Conservation (phyloP, 2,113 vertebrate genomes). For the Catagonus wagneri region DNA sequence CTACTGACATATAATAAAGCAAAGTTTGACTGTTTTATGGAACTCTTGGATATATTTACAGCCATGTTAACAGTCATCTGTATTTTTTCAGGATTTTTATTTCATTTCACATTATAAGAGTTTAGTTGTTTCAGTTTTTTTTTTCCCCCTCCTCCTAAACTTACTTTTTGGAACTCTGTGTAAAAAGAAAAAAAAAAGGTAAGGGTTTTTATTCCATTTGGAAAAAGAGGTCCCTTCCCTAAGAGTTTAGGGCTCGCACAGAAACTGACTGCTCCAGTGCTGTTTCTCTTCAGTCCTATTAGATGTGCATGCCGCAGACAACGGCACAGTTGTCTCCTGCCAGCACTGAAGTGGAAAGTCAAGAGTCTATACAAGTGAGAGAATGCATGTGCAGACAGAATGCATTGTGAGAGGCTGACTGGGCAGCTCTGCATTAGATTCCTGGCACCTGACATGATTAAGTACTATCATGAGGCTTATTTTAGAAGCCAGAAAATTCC, state of each 20-base stretch:
- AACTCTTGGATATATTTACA: constrained; percentile 86
- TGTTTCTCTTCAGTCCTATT: not conserved
- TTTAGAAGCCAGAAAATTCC: not conserved
- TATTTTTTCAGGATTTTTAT: constrained; percentile 77
- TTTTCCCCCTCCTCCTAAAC: constrained; percentile 13
- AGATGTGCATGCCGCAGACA: not conserved
- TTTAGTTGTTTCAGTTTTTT: constrained; percentile 55
- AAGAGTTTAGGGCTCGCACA: not conserved
- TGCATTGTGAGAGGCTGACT: not conserved
- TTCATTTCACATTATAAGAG: constrained; percentile 59
- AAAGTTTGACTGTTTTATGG: constrained; percentile 83
- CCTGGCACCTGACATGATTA: not conserved
- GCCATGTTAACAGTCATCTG: constrained; percentile 64
- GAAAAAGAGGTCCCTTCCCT: not conserved
- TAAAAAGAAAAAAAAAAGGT: not conserved
- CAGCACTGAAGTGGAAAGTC: constrained; percentile 54
- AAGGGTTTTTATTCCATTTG: not conserved
- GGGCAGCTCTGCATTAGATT: not conserved
- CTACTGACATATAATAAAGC: constrained; percentile 86
- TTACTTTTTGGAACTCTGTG: not conserved
- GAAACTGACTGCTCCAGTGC: not conserved
- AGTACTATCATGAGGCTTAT: not conserved
- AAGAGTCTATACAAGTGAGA: constrained; percentile 18
- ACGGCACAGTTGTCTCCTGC: constrained; percentile 30
- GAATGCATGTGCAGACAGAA: constrained; percentile 17